phyloP scores from a whole-genome alignment of 2,888 invertebrate species.

The Agriopis marginaria region DNA sequence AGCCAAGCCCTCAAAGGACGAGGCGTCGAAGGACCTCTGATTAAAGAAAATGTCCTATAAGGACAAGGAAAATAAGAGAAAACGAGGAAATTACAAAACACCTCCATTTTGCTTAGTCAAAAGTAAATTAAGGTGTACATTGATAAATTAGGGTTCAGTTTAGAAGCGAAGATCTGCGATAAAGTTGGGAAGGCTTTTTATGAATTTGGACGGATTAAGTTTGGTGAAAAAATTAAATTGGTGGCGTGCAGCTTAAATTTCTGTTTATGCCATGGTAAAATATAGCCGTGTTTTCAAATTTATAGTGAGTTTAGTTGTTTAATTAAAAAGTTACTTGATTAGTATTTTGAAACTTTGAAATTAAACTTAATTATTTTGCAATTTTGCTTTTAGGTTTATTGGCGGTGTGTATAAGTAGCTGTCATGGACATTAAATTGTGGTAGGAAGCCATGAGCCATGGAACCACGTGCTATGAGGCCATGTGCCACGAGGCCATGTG shows the following conservation, averaged over 20 bases:
- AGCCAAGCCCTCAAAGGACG: conserved; percentile 28
- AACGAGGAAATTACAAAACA: conserved; percentile 43
- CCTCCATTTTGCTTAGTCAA: conserved; percentile 51
- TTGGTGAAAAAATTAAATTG: conserved; percentile 32
- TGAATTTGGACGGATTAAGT: conserved; percentile 41
- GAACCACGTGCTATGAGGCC: no score
- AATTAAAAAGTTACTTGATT: conserved; percentile 9
- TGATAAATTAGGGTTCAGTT: conserved; percentile 52
- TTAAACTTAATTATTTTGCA: no score
- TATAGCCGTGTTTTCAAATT: conserved; percentile 17
- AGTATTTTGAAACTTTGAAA: no score
- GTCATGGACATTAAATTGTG: no score
- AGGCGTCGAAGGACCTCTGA: conserved; percentile 33
- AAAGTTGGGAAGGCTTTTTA: conserved; percentile 37
- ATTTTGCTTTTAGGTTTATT: no score
- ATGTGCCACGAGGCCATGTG: no score
- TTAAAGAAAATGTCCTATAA: conserved; percentile 35
- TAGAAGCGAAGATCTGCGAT: conserved; percentile 42
- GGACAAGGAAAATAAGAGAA: conserved; percentile 29
- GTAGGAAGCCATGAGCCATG: no score
- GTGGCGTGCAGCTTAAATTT: conserved; percentile 24
- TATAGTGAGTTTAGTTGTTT: conserved; percentile 20
- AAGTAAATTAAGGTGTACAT: conserved; percentile 58
- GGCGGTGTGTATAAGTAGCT: no score
- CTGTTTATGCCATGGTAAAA: conserved; percentile 19